These are phyloP conservation scores for Eulemur mongoz DNA, from an alignment of 2,797 vertebrate species.

Conservation along the genomic window DNA sequence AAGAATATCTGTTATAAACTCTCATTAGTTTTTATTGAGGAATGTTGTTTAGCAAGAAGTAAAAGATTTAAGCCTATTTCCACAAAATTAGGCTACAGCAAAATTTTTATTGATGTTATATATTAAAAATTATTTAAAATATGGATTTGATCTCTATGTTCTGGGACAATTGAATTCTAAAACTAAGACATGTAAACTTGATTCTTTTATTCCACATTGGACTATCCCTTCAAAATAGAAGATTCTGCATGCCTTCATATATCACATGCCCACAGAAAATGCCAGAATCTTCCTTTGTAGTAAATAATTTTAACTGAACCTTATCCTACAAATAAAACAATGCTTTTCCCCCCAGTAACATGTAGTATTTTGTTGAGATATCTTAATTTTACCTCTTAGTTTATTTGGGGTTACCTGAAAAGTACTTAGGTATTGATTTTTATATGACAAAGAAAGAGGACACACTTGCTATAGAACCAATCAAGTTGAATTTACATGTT, in stretches of 20 bases:
- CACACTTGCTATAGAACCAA: not conserved
- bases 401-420: slow-evolving; percentile 37
- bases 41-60: slow-evolving; percentile 17
- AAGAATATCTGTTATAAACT: not conserved
- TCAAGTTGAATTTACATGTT: not conserved
- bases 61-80: slow-evolving; percentile 41
- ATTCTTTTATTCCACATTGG: not conserved
- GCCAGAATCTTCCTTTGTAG: not conserved
- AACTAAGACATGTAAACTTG: not conserved
- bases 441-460: not conserved
- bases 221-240: not conserved
- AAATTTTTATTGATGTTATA: not conserved
- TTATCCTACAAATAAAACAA: not conserved
- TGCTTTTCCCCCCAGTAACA: not conserved
- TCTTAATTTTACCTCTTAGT: slow-evolving; percentile 24
- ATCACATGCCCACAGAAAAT: not conserved
- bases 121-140: slow-evolving; percentile 47
- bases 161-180: slow-evolving; percentile 53
- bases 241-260: not conserved
- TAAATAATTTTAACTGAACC: not conserved
- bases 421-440: not conserved
- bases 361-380: not conserved
- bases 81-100: not conserved
- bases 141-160: not conserved
- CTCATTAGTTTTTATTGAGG: not conserved